Conservation (phyloP, 2,797 vertebrate genomes). For the Hippopotamyrus pictus region DNA sequence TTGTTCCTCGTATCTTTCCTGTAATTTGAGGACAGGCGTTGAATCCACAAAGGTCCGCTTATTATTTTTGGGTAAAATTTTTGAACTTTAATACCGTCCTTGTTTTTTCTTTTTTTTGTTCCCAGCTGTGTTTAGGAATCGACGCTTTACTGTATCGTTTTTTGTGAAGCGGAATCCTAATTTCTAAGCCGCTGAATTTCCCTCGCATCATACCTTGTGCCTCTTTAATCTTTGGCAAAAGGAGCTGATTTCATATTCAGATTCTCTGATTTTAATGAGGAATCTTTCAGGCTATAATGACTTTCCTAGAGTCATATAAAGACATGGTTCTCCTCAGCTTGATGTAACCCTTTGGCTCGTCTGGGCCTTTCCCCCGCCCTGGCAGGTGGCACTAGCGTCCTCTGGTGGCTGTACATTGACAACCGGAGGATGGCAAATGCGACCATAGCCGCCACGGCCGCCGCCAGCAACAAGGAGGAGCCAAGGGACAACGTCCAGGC, state of each 20-base stretch:
- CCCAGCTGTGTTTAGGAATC: background rate
- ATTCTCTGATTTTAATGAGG: background rate
- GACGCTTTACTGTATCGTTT: background rate
- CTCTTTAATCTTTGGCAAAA: constrained; percentile 13
- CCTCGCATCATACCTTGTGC: background rate
- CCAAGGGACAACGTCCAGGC: constrained; percentile 75
- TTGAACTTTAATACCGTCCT: background rate
- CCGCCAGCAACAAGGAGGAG: constrained; percentile 60
- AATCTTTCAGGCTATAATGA: background rate
- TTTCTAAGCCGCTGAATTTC: background rate
- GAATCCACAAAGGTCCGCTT: background rate
- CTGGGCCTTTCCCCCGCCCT: background rate
- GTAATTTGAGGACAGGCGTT: background rate
- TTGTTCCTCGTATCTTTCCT: background rate
- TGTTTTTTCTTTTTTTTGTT: background rate
- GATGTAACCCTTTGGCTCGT: background rate
- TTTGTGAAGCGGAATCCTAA: constrained; percentile 1
- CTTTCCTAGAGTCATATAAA: background rate
- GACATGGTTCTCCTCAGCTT: background rate
- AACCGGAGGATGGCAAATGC: constrained; percentile 67
- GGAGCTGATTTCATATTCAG: constrained; percentile 5
- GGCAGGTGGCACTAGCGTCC: constrained; percentile 81
- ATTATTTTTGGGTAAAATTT: background rate
- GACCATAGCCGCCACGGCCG: constrained; percentile 56
- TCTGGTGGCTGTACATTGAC: constrained; percentile 96